A percentile compares a stretch with the other conserved stretches of the same genome.
phyloP scores from a whole-genome alignment of 1,140 invertebrate species.

The Euwallacea fornicatus region DNA sequence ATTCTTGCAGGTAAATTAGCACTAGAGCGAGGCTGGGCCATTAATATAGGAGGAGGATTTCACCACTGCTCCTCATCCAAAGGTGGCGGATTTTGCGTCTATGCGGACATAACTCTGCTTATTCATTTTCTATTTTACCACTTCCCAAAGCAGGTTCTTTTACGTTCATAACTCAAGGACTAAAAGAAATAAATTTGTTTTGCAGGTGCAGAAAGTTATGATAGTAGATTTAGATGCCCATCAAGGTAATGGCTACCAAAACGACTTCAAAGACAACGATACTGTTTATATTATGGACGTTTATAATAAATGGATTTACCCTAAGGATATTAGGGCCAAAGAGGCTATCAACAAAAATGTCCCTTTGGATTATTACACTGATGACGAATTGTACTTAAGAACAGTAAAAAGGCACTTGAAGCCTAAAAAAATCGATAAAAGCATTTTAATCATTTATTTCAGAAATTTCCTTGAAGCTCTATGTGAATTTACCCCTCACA shows the following conservation, averaged over 20 bases:
- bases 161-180: neutral
- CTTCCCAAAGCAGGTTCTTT: constrained; percentile 53
- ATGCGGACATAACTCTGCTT: constrained; percentile 83
- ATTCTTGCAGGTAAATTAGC: constrained; percentile 80
- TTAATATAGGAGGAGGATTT: constrained; percentile 89
- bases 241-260: constrained; percentile 85
- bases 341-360: constrained; percentile 72
- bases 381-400: constrained; percentile 72
- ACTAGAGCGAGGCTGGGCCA: constrained; percentile 78
- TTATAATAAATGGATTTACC: constrained; percentile 83
- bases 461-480: constrained; percentile 68
- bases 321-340: constrained; percentile 75
- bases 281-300: constrained; percentile 86
- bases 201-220: constrained; percentile 67
- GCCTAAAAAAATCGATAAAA: neutral
- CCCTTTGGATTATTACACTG: constrained; percentile 66
- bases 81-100: constrained; percentile 86
- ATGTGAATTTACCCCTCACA: constrained; percentile 73
- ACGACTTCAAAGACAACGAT: constrained; percentile 71
- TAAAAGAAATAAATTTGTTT: constrained; percentile 13
- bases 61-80: constrained; percentile 74
- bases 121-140: constrained; percentile 68
- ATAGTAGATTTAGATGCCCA: constrained; percentile 90
- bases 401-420: constrained; percentile 63
- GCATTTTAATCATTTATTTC: constrained; percentile 39